Conservation (phyloP, 2,797 vertebrate species). For the Linurgus olivaceus region DNA sequence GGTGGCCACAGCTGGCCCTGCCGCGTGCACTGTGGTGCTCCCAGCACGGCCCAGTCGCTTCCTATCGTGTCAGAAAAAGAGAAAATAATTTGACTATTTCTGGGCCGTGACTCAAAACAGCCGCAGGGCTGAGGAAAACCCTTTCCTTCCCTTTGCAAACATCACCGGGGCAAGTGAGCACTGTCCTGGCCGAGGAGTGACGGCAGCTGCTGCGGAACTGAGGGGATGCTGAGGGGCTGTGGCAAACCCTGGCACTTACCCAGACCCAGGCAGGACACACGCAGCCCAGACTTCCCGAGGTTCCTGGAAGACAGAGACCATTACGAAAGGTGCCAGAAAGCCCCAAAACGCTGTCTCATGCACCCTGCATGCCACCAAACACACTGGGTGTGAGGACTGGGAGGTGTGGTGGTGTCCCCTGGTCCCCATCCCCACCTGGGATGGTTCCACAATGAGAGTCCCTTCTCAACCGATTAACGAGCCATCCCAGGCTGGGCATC, state of each 20-base stretch:
- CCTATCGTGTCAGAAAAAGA: neutral
- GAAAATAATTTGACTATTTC: conserved; percentile 13
- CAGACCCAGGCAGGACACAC: conserved; percentile 96
- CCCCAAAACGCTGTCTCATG: accelerated
- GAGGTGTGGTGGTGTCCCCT: neutral
- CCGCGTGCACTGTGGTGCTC: neutral
- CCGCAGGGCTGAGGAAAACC: neutral
- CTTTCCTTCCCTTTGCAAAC: conserved; percentile 2
- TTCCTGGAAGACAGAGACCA: conserved; percentile 85
- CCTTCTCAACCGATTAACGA: accelerated
- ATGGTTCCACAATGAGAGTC: neutral
- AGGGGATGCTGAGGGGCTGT: neutral
- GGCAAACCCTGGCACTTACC: conserved; percentile 80
- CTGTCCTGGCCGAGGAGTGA: neutral
- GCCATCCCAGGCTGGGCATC: neutral
- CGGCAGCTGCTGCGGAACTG: accelerated
- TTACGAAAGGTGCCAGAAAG: neutral
- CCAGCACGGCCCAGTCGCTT: neutral
- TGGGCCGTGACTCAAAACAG: neutral
- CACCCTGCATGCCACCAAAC: neutral
- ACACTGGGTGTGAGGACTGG: accelerated
- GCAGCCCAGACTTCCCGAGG: conserved; percentile 95
- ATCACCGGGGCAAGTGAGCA: accelerated
- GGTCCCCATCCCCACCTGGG: neutral
- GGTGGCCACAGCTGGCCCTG: neutral